A percentile compares a stretch with the other conserved stretches of the same genome.
phyloP scores from a whole-genome alignment of 2,113 vertebrate genomes.

The Cygnus atratus region DNA sequence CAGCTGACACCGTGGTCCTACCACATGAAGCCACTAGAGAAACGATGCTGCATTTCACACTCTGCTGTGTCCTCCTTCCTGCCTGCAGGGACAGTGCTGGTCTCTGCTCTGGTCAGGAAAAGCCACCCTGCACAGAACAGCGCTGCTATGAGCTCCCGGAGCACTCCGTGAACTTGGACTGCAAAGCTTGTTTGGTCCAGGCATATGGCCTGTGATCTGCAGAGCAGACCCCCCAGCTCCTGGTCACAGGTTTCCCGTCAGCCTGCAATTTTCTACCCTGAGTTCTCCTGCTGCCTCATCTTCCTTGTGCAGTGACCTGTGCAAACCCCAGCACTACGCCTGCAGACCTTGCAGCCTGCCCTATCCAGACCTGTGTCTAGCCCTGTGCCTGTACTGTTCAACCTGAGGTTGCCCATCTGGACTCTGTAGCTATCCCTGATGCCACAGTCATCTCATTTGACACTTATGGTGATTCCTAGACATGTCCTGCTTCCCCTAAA shows the following conservation, averaged over 20 bases:
- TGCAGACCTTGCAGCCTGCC: neutral
- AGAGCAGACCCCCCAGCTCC: neutral
- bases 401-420: neutral
- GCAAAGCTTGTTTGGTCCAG: neutral
- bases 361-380: neutral
- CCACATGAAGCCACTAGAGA: neutral
- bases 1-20: neutral
- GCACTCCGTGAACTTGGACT: neutral
- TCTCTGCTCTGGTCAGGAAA: neutral
- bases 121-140: neutral
- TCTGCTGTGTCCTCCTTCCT: neutral
- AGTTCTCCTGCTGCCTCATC: neutral
- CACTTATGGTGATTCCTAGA: neutral
- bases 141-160: neutral
- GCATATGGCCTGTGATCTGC: fast-evolving
- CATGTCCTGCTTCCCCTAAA: neutral
- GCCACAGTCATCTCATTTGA: neutral
- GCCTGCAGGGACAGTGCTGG: neutral
- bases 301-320: neutral
- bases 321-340: neutral
- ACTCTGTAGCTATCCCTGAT: neutral
- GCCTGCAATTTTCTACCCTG: neutral
- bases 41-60: neutral
- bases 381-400: neutral
- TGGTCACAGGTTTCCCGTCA: neutral